These are phyloP conservation scores for Anisognathus igniventris DNA, from an alignment of 2,797 vertebrate genomes.

Conservation along the genomic window DNA sequence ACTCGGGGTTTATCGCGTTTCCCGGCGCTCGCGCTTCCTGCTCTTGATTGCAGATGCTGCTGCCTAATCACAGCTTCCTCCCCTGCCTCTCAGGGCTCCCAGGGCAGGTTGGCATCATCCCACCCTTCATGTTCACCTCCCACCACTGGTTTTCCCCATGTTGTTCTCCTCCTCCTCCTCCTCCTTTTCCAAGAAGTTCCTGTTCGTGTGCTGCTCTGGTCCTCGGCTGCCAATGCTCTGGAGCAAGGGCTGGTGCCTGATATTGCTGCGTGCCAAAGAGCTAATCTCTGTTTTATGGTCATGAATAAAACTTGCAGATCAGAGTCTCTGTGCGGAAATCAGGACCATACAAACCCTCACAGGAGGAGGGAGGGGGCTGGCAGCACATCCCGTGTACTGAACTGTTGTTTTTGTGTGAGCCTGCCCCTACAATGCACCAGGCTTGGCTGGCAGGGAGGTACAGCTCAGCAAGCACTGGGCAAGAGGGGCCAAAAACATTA, in stretches of 20 bases:
- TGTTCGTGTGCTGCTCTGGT: not conserved
- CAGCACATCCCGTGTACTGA: not conserved
- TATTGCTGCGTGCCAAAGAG: slow-evolving; percentile 45
- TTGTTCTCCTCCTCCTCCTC: not conserved
- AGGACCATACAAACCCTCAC: not conserved
- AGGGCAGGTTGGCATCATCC: not conserved
- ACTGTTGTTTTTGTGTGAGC: not conserved
- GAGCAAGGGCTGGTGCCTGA: not conserved
- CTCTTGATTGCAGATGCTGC: slow-evolving; percentile 28
- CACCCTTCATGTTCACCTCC: not conserved
- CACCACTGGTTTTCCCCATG: not conserved
- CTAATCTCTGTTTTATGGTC: slow-evolving; percentile 53
- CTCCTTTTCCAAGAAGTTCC: not conserved
- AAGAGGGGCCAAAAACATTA: not conserved
- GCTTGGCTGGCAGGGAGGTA: not conserved
- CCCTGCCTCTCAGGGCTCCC: not conserved
- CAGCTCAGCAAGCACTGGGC: not conserved
- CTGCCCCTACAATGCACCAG: not conserved
- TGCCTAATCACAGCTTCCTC: slow-evolving; percentile 40
- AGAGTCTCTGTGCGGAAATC: slow-evolving; percentile 31
- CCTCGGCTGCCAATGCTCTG: not conserved
- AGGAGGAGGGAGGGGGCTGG: not conserved
- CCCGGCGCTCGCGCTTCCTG: slow-evolving; percentile 6
- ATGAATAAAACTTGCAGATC: slow-evolving; percentile 7
- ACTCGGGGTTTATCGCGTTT: not conserved